Percentiles rank a stretch among this genome's conserved stretches.
Evolutionary conservation across 1,140 invertebrate species (phyloP).

Genomic region (Limonius californicus): DNA sequence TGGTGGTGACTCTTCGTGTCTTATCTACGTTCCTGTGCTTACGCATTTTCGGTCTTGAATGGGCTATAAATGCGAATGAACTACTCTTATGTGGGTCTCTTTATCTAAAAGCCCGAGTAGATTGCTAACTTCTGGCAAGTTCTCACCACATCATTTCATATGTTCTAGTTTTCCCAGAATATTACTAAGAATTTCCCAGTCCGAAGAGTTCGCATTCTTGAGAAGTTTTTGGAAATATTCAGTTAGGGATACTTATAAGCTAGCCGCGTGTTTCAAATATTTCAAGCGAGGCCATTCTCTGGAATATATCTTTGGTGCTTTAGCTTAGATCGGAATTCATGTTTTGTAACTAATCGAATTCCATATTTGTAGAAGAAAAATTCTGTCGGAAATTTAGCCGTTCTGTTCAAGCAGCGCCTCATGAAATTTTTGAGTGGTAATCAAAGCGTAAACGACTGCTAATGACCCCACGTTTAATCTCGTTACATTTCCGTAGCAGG

Average conservation of each 20-base stretch:
- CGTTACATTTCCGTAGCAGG: not conserved
- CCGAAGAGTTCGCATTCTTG: no score
- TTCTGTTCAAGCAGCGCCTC: no score
- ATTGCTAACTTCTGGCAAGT: slow-evolving; percentile 30
- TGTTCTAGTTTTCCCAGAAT: slow-evolving; percentile 26
- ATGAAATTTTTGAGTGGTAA: no score
- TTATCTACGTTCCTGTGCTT: slow-evolving; percentile 28
- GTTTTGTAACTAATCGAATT: no score
- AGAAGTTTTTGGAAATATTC: not conserved
- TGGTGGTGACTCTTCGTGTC: slow-evolving; percentile 19
- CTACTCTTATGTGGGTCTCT: slow-evolving; percentile 29
- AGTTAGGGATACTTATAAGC: not conserved
- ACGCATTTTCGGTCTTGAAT: slow-evolving; percentile 29
- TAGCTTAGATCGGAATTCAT: no score
- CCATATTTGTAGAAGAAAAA: no score
- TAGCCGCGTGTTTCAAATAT: not conserved
- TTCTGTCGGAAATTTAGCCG: no score
- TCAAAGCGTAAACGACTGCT: not conserved
- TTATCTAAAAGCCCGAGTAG: slow-evolving; percentile 24
- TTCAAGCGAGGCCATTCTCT: no score
- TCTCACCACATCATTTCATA: slow-evolving; percentile 31
- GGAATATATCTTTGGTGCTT: no score
- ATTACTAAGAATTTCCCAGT: no score
- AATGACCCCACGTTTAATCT: not conserved
- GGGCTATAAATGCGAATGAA: slow-evolving; percentile 31